Base-by-base conservation (phyloP, 1,140 invertebrate species). In the Zaprionus ghesquierei region DNA sequence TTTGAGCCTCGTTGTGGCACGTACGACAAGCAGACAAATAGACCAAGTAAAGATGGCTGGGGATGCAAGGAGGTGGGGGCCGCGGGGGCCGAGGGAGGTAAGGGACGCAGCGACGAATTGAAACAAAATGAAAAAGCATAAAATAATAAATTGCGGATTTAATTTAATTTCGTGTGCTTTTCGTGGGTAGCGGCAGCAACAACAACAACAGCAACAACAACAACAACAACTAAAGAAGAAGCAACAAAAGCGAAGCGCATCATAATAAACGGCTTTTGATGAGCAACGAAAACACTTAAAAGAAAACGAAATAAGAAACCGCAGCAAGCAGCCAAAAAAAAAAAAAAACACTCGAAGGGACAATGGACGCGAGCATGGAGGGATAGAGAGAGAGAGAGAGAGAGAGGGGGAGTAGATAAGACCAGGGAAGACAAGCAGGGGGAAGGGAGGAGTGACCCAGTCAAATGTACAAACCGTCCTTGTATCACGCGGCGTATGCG, bases 251-350 rank as follows among this genome's bases (percentile, higher is more conserved):
- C 69, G 58, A 72, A 72, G 51, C 77, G 68, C 71, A 81, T 77
- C 81, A 78, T 86, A 85, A 86, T 86, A 86, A 86, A 86, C 81
- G 81, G 70, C 81, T 81, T 85, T 85, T 81, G 81, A 85, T 81
- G 81, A 79, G 53, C 72, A 62, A 60, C 60, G 27, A 64, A 64
- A 60, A 62, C 64, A 75, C 69, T 75, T 63, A 77, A 70, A 60
- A 33, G 46, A 38, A 74, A 65, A 72, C 51, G 23, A 56, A 41
- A 33, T 49, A 44, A 63, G n/a, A 55, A 63, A 65, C 54, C 23
- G 60, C 33, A 69, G 60, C 33, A 69, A 53, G 64, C 63, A 64
- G 55, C 38, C n/a, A n/a, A 69, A 60, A 23, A 23, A 29, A 64
- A 35, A 22, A 50, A 22, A 46, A 13, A 33, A 55, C 18, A 27